These are phyloP conservation scores for Drosophila lacteicornis DNA, from an alignment of 1,140 invertebrate species.

Conservation along the genomic window DNA sequence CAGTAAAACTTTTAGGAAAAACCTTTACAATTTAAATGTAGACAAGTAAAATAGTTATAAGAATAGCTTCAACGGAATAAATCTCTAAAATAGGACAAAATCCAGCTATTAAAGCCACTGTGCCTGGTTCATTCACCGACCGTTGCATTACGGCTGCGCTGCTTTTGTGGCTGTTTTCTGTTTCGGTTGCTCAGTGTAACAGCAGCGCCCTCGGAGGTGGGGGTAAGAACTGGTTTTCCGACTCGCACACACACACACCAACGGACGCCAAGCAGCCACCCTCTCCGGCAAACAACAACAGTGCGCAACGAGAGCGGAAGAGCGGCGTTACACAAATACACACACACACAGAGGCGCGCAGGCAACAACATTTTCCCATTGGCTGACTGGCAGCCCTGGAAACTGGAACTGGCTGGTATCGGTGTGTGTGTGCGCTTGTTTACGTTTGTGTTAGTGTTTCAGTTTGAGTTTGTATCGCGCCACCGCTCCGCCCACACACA, in stretches of 20 bases:
- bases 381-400: slow-evolving; percentile 74
- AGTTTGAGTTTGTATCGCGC: slow-evolving; percentile 66
- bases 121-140: slow-evolving; percentile 81
- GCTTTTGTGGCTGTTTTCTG: slow-evolving; percentile 43
- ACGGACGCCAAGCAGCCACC: slow-evolving; percentile 53
- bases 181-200: slow-evolving; percentile 59
- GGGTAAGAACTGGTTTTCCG: slow-evolving; percentile 67
- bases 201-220: slow-evolving; percentile 9
- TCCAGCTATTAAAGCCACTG: slow-evolving; percentile 13
- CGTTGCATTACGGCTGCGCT: slow-evolving; percentile 77
- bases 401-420: slow-evolving; percentile 67
- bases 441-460: slow-evolving; percentile 47
- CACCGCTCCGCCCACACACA: slow-evolving; percentile 73
- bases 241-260: slow-evolving; percentile 46
- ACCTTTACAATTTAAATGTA: too few relatives aligned
- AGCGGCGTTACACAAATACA: slow-evolving; percentile 71
- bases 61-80: too few relatives aligned
- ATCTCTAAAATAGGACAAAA: not conserved
- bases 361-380: slow-evolving; percentile 82
- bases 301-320: slow-evolving; percentile 67
- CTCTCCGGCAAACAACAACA: slow-evolving; percentile 65
- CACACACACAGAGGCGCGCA: slow-evolving; percentile 36
- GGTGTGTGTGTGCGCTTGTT: slow-evolving; percentile 29
- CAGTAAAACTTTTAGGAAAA: not conserved
- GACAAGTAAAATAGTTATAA: not conserved